Conservation (phyloP, 2,888 invertebrate genomes). For the Drosophila melanosoma region DNA sequence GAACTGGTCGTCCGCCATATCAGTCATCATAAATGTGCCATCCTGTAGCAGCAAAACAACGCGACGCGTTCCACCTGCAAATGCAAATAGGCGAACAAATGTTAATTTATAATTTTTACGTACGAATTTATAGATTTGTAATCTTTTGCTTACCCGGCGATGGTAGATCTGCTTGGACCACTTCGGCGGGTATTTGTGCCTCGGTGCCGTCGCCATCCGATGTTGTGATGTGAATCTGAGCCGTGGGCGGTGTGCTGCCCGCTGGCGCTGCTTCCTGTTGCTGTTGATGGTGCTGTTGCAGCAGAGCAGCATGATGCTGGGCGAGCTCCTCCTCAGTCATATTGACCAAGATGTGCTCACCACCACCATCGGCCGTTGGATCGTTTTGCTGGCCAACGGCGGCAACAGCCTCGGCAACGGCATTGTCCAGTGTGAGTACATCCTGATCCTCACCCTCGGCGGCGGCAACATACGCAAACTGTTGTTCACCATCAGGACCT, state of each 20-base stretch:
- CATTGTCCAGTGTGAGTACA: slow-evolving; percentile 85
- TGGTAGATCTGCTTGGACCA: slow-evolving; percentile 93
- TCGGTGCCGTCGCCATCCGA: slow-evolving; percentile 86
- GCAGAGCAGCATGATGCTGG: slow-evolving; percentile 79
- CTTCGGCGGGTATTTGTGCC: slow-evolving; percentile 93
- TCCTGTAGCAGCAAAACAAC: slow-evolving; percentile 94
- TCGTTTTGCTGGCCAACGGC: slow-evolving; percentile 82
- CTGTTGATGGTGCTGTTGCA: slow-evolving; percentile 60
- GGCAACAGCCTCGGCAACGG: slow-evolving; percentile 84
- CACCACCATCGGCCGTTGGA: slow-evolving; percentile 65
- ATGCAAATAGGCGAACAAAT: neutral
- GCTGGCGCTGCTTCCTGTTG: slow-evolving; percentile 46
- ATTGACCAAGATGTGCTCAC: slow-evolving; percentile 82
- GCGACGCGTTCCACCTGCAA: slow-evolving; percentile 91
- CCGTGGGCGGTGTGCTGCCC: slow-evolving; percentile 59
- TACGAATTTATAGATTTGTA: neutral
- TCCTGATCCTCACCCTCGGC: slow-evolving; percentile 87
- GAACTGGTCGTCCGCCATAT: slow-evolving; percentile 93
- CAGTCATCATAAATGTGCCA: slow-evolving; percentile 94
- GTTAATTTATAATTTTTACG: neutral
- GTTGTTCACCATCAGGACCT: slow-evolving; percentile 91
- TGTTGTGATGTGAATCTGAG: slow-evolving; percentile 70
- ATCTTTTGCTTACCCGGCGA: slow-evolving; percentile 88
- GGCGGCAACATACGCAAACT: slow-evolving; percentile 88
- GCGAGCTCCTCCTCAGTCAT: slow-evolving; percentile 82